These are phyloP conservation scores for Crenichthys baileyi DNA, from an alignment of 2,797 vertebrate species.

Conservation along the genomic window DNA sequence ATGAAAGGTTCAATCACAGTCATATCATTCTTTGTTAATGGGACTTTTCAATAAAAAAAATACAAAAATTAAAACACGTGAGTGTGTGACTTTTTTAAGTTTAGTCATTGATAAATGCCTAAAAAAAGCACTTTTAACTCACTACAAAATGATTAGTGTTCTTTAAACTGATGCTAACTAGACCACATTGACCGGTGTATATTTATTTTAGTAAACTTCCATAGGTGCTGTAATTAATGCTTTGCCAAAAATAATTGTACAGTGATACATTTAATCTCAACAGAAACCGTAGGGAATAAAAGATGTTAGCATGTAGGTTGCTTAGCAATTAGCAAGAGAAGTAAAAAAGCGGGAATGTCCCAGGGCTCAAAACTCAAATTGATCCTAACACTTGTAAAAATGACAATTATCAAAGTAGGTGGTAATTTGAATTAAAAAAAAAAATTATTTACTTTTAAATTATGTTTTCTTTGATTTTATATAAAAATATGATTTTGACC, in stretches of 20 bases:
- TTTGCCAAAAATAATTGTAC: no score
- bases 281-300: neutral
- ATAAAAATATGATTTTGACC: neutral
- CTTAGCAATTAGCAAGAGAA: slow-evolving; percentile 2
- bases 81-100: neutral
- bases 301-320: neutral
- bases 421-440: neutral
- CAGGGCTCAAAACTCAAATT: neutral
- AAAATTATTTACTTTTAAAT: neutral
- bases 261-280: neutral
- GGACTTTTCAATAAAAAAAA: no score
- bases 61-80: no score
- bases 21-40: neutral
- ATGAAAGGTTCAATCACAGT: neutral
- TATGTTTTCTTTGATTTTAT: neutral
- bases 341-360: slow-evolving; percentile 4
- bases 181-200: neutral
- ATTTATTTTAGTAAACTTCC: neutral
- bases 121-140: neutral
- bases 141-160: neutral
- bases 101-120: neutral
- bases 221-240: no score
- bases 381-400: neutral
- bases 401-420: neutral
- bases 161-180: neutral